A percentile compares a stretch with the other conserved stretches of the same genome.
Evolutionary conservation across 2,888 invertebrate genomes (phyloP).

Genomic region (Tuta absoluta): DNA sequence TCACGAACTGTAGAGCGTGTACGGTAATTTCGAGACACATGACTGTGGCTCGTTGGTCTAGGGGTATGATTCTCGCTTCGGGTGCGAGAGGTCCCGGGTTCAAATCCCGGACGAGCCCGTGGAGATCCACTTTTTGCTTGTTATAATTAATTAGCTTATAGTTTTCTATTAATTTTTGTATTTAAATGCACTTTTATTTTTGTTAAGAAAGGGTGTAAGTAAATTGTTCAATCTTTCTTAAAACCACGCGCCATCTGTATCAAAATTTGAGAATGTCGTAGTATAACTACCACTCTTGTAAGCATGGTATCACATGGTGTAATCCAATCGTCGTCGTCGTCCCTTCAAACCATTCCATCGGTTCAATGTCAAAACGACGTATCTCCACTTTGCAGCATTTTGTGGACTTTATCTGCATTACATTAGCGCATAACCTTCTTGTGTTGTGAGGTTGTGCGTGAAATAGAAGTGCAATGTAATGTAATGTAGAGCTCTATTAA

Average conservation of each 20-base stretch:
- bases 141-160: conserved; percentile 28
- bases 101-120: conserved; percentile 82
- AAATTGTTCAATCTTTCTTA: too few species aligned
- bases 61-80: conserved; percentile 83
- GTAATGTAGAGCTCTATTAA: not conserved
- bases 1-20: conserved; percentile 30
- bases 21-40: conserved; percentile 46
- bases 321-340: not conserved
- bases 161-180: conserved; percentile 4
- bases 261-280: conserved; percentile 16
- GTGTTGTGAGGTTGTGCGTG: not conserved
- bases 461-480: not conserved
- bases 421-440: conserved; percentile 7
- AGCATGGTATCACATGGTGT: conserved; percentile 21
- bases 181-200: not conserved
- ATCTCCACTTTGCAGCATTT: conserved; percentile 20
- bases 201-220: too few species aligned
- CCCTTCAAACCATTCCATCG: not conserved
- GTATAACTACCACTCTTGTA: not conserved
- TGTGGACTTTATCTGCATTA: conserved; percentile 23
- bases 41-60: conserved; percentile 79
- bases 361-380: conserved; percentile 15
- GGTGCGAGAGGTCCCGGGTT: conserved; percentile 83
- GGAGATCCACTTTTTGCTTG: conserved; percentile 29
- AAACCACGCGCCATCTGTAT: conserved; percentile 40